A percentile compares a stretch with the other conserved stretches of the same genome.
phyloP scores from a whole-genome alignment of 1,140 invertebrate genomes.

The Pseudomyrmex sp. region DNA sequence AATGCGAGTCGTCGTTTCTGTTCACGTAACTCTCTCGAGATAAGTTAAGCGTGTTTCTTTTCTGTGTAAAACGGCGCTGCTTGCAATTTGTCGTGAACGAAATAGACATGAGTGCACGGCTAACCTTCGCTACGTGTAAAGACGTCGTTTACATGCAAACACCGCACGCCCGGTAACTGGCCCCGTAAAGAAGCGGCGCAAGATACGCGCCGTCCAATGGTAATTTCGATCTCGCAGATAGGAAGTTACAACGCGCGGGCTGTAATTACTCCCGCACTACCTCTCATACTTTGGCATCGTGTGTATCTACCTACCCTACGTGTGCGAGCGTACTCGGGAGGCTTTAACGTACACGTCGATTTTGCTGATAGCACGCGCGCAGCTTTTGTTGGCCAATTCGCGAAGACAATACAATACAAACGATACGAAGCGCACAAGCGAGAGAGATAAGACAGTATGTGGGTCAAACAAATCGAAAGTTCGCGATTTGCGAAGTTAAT shows the following conservation, averaged over 20 bases:
- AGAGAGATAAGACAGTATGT: no score
- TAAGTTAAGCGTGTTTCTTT: conserved; percentile 33
- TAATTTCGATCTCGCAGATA: conserved; percentile 78
- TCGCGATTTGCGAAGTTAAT: conserved; percentile 26
- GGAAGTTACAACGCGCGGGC: conserved; percentile 71
- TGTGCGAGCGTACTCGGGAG: conserved; percentile 47
- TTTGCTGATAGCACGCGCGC: conserved; percentile 53
- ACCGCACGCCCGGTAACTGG: conserved; percentile 70
- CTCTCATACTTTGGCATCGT: conserved; percentile 71
- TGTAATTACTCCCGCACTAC: conserved; percentile 73
- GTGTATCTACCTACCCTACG: conserved; percentile 50
- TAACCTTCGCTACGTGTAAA: conserved; percentile 75
- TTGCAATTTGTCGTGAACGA: conserved; percentile 68
- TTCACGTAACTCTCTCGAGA: conserved; percentile 34
- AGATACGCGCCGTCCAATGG: conserved; percentile 74
- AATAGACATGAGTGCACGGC: conserved; percentile 61
- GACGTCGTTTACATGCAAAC: conserved; percentile 77
- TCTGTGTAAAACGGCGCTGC: conserved; percentile 34
- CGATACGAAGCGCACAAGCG: no score
- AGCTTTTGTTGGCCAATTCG: conserved; percentile 33
- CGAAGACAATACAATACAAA: conserved; percentile 59
- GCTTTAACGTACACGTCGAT: conserved; percentile 66
- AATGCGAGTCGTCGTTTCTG: not conserved
- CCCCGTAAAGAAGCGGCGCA: conserved; percentile 76
- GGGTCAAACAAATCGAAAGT: not conserved